Conservation (phyloP, 2,797 vertebrate genomes). For the Leptoclinus maculatus region DNA sequence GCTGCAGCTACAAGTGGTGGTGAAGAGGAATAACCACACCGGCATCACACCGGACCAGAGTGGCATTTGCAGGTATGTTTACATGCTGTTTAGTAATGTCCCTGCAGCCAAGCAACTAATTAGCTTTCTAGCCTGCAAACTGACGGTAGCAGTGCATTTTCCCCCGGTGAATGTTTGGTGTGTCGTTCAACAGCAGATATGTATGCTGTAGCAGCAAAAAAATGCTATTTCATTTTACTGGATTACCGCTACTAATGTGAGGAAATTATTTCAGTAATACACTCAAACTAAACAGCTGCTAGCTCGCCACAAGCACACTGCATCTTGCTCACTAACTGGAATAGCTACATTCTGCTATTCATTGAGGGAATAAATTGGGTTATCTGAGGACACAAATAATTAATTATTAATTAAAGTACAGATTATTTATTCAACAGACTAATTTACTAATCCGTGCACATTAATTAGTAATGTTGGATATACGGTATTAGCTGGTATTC, state of each 20-base stretch:
- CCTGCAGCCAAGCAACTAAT: not conserved
- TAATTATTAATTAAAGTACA: slow-evolving; percentile 19
- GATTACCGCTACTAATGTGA: slow-evolving; percentile 1
- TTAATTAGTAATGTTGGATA: not conserved
- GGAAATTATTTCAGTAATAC: slow-evolving; percentile 6
- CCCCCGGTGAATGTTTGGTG: not conserved
- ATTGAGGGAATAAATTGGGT: not conserved
- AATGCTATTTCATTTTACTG: not conserved
- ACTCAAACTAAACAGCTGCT: not conserved
- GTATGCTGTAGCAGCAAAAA: not conserved
- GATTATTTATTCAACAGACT: slow-evolving; percentile 29
- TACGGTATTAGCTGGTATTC: not conserved
- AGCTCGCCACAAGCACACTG: slow-evolving; percentile 1
- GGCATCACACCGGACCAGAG: not conserved
- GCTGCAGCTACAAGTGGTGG: not conserved
- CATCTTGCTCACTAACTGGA: not conserved
- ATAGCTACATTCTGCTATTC: slow-evolving; percentile 4
- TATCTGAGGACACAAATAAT: slow-evolving; percentile 7
- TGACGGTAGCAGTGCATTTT: not conserved
- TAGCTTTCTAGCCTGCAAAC: not conserved
- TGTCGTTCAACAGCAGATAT: not conserved
- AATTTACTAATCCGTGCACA: slow-evolving; percentile 22
- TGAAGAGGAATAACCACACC: not conserved
- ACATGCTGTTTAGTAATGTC: not conserved
- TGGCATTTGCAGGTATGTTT: not conserved